Evolutionary conservation across 2,797 vertebrate species (phyloP).

Genomic region (Cichlasoma orientale): DNA sequence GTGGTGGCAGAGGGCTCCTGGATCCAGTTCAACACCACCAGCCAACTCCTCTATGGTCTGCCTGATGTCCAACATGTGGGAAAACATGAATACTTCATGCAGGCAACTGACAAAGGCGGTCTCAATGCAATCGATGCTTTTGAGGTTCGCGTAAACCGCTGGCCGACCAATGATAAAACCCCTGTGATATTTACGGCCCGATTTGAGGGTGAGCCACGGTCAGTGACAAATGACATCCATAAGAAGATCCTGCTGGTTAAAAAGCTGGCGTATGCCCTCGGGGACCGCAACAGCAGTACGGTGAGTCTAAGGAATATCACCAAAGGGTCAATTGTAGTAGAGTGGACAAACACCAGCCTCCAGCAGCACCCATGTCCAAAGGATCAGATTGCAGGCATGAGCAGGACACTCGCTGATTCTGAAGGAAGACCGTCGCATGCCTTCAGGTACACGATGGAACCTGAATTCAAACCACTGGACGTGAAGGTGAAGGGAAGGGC

Average conservation of each 20-base stretch:
- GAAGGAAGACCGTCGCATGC: constrained; percentile 78
- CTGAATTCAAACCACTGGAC: constrained; percentile 88
- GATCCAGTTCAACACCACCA: constrained; percentile 98
- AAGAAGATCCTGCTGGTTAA: constrained; percentile 94
- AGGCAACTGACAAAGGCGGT: constrained; percentile 93
- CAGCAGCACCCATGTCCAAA: constrained; percentile 89
- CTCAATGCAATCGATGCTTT: constrained; percentile 91
- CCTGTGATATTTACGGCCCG: constrained; percentile 89
- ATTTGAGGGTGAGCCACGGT: constrained; percentile 87
- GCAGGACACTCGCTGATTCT: constrained; percentile 82
- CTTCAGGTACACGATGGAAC: constrained; percentile 85
- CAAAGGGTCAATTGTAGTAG: constrained; percentile 91
- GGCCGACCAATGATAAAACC: constrained; percentile 85
- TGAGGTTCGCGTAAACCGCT: constrained; percentile 91
- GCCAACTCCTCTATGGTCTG: constrained; percentile 94
- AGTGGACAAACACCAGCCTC: constrained; percentile 96
- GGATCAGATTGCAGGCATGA: constrained; percentile 88
- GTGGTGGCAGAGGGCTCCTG: constrained; percentile 89
- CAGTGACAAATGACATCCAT: constrained; percentile 86
- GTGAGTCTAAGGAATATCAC: constrained; percentile 89
- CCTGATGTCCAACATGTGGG: constrained; percentile 87
- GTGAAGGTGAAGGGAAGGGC: constrained; percentile 85
- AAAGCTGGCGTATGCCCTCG: constrained; percentile 88
- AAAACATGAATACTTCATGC: constrained; percentile 96
- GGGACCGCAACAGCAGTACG: constrained; percentile 93